Conservation (phyloP, 2,888 invertebrate species). For the Xestia xanthographa region DNA sequence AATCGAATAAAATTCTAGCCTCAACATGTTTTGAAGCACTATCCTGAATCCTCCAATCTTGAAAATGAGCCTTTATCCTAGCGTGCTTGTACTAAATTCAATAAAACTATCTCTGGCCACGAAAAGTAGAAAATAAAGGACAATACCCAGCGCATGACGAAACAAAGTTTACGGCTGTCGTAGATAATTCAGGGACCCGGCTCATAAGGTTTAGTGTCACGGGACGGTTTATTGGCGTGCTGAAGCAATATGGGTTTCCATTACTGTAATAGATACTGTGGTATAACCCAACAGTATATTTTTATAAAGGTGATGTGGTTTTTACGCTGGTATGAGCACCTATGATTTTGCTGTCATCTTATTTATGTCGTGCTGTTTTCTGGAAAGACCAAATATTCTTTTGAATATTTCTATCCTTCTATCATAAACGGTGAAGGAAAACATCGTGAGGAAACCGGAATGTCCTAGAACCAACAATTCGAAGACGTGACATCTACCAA, state of each 20-base stretch:
- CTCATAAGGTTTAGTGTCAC: constrained; percentile 69
- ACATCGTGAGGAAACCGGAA: no score
- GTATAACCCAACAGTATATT: constrained; percentile 43
- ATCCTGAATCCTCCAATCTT: constrained; percentile 28
- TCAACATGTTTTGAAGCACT: constrained; percentile 27
- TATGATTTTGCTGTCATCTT: not conserved
- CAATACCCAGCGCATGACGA: constrained; percentile 67
- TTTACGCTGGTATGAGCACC: not conserved
- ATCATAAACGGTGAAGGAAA: no score
- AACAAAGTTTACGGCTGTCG: constrained; percentile 71
- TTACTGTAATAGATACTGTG: constrained; percentile 67
- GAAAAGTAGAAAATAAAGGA: constrained; percentile 64
- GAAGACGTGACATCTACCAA: no score
- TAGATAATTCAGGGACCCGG: constrained; percentile 70
- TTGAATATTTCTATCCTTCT: not conserved
- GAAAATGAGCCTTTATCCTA: constrained; percentile 32
- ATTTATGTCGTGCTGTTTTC: not conserved
- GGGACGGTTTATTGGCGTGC: constrained; percentile 69
- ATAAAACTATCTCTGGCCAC: constrained; percentile 64
- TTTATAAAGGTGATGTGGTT: constrained; percentile 41
- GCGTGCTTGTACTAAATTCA: constrained; percentile 56
- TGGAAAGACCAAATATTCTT: not conserved
- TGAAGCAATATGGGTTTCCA: constrained; percentile 68
- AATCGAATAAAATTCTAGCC: constrained; percentile 26
- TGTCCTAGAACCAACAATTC: no score